Percentiles rank a stretch among this genome's conserved stretches.
Evolutionary conservation across 2,797 vertebrate genomes (phyloP).

Genomic region (Nothura maculosa): DNA sequence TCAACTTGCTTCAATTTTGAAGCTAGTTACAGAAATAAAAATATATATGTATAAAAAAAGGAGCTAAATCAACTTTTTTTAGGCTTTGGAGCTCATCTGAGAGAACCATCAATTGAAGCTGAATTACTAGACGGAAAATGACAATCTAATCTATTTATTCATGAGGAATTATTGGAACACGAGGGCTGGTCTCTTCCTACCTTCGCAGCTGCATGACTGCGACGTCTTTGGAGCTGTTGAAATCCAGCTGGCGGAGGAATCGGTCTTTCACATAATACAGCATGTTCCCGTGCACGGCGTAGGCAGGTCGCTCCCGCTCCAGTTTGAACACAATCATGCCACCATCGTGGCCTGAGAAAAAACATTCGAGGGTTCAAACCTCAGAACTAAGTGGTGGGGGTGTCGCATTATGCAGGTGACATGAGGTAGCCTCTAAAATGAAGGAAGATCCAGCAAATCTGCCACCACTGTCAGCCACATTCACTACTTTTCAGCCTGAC

Average conservation of each 20-base stretch:
- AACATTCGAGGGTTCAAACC: rapidly evolving
- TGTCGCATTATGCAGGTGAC: no score
- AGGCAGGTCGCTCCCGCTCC: constrained; percentile 94
- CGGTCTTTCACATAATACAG: constrained; percentile 96
- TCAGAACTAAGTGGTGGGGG: rapidly evolving
- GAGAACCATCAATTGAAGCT: not conserved
- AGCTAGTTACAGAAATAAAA: not conserved
- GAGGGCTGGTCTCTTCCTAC: constrained; percentile 57
- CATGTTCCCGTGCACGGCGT: constrained; percentile 93
- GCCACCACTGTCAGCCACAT: not conserved
- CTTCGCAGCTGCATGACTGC: constrained; percentile 97
- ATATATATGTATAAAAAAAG: rapidly evolving
- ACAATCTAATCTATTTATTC: rapidly evolving
- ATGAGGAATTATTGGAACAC: not conserved
- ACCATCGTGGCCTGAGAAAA: constrained; percentile 90
- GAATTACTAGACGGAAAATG: rapidly evolving
- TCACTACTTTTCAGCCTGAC: not conserved
- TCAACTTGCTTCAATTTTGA: not conserved
- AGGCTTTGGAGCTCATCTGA: not conserved
- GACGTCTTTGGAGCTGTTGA: constrained; percentile 96
- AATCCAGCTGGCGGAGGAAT: constrained; percentile 95
- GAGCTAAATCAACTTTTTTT: not conserved
- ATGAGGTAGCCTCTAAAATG: not conserved
- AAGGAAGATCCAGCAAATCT: not conserved
- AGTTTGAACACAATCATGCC: constrained; percentile 98